Percentiles rank a stretch among this genome's conserved stretches.
Conservation (phyloP, 1,140 invertebrate species). For the Bombus affinis region DNA sequence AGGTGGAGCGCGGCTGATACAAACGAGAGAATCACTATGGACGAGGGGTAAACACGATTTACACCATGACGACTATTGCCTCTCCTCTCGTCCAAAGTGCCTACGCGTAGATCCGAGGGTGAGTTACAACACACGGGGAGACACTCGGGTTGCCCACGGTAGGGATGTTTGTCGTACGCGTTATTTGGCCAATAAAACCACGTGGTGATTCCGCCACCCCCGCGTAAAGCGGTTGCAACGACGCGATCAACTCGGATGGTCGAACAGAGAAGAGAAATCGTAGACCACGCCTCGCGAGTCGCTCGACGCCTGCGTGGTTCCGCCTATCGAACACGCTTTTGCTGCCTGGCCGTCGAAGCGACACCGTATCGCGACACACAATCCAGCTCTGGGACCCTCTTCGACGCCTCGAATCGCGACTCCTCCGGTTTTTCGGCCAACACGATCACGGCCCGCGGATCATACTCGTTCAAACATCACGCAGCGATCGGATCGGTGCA, state of each 20-base stretch:
- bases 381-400: constrained; percentile 49
- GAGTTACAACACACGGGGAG: constrained; percentile 64
- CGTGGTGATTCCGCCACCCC: constrained; percentile 72
- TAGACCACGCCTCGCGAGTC: constrained; percentile 62
- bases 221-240: constrained; percentile 35
- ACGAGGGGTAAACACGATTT: constrained; percentile 79
- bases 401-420: constrained; percentile 10
- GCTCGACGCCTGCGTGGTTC: constrained; percentile 69
- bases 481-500: neutral
- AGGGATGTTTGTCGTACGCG: constrained; percentile 79
- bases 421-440: constrained; percentile 17
- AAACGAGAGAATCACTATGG: constrained; percentile 70
- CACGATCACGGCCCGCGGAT: neutral
- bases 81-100: constrained; percentile 62
- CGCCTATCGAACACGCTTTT: constrained; percentile 73
- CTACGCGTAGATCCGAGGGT: constrained; percentile 51
- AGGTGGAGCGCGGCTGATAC: constrained; percentile 45
- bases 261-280: constrained; percentile 31
- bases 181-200: constrained; percentile 82
- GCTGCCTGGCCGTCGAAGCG: constrained; percentile 43
- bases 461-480: neutral
- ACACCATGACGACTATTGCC: constrained; percentile 76
- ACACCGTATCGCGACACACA: constrained; percentile 56
- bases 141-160: constrained; percentile 56
- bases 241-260: constrained; percentile 29